phyloP scores from a whole-genome alignment of 2,113 vertebrate genomes.

The Sebastes schlegelii region DNA sequence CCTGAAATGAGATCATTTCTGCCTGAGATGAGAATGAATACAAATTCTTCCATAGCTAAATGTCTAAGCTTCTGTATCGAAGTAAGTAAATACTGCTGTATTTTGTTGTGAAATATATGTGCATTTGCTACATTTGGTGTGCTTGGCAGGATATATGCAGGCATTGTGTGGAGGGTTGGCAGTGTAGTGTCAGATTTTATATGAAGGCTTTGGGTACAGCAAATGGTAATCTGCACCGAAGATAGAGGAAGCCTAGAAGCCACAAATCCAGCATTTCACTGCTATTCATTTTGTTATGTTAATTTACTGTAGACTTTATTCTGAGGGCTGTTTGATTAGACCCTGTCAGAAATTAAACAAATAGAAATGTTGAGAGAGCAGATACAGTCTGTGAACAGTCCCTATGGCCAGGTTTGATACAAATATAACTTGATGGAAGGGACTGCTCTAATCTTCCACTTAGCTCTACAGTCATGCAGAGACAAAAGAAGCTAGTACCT shows the following conservation, averaged over 20 bases:
- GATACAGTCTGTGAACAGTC: not conserved
- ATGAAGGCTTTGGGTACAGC: slow-evolving; percentile 27
- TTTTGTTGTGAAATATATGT: slow-evolving; percentile 31
- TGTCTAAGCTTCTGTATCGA: not conserved
- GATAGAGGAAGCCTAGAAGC: not conserved
- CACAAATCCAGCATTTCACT: not conserved
- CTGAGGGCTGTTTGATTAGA: not conserved
- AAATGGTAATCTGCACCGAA: slow-evolving; percentile 8
- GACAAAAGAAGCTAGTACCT: not conserved
- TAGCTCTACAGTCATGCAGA: not conserved
- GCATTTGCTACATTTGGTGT: slow-evolving; percentile 30
- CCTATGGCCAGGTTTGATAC: not conserved
- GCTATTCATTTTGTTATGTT: slow-evolving; percentile 17
- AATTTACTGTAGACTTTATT: not conserved
- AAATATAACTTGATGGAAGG: not conserved
- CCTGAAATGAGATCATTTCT: not conserved
- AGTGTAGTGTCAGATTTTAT: slow-evolving; percentile 26
- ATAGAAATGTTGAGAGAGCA: not conserved
- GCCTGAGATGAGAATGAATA: not conserved
- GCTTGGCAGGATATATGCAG: slow-evolving; percentile 24
- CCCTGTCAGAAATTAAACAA: not conserved
- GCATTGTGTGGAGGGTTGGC: slow-evolving; percentile 39
- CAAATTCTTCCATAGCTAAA: not conserved
- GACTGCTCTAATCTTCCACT: not conserved
- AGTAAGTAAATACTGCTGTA: not conserved